These are phyloP conservation scores for Epinephelus moara DNA, from an alignment of 2,113 vertebrate genomes.

Conservation along the genomic window DNA sequence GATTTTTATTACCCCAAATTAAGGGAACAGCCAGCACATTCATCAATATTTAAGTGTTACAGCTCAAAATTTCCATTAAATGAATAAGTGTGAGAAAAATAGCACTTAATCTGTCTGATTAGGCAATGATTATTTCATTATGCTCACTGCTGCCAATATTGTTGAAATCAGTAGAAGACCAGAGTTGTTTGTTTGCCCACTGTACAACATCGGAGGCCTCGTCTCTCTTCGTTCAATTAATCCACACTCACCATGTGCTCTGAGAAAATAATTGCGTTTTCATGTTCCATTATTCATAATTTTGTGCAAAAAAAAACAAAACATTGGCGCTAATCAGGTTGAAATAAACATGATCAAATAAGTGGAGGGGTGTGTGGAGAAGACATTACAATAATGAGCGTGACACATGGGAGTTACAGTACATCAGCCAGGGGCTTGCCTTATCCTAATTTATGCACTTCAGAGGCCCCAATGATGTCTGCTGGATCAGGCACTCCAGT, in stretches of 20 bases:
- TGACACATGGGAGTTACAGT: conserved; percentile 53
- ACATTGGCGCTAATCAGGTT: conserved; percentile 27
- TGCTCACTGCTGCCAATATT: conserved; percentile 25
- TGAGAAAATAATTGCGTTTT: conserved; percentile 55
- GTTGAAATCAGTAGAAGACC: background rate
- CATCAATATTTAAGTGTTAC: conserved; percentile 5
- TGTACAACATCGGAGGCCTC: conserved; percentile 3
- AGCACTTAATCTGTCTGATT: conserved; percentile 24
- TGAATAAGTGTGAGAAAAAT: background rate
- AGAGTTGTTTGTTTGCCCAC: conserved; percentile 19
- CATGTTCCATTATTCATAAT: conserved; percentile 60
- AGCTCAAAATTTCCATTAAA: conserved; percentile 8
- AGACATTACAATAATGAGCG: conserved; percentile 66
- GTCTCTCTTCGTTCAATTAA: conserved; percentile 43
- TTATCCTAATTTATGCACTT: conserved; percentile 53
- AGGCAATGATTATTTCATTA: conserved; percentile 37
- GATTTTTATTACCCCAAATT: conserved; percentile 8
- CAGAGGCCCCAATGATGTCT: conserved; percentile 49
- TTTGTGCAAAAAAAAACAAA: conserved; percentile 32
- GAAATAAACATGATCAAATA: conserved; percentile 51
- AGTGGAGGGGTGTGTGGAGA: conserved; percentile 31
- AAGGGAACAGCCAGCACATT: background rate
- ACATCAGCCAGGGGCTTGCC: conserved; percentile 44
- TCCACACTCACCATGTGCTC: conserved; percentile 27
- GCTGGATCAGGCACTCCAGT: conserved; percentile 43